These are phyloP conservation scores for Poeciliopsis occidentalis DNA, from an alignment of 2,113 vertebrate species.

Conservation along the genomic window DNA sequence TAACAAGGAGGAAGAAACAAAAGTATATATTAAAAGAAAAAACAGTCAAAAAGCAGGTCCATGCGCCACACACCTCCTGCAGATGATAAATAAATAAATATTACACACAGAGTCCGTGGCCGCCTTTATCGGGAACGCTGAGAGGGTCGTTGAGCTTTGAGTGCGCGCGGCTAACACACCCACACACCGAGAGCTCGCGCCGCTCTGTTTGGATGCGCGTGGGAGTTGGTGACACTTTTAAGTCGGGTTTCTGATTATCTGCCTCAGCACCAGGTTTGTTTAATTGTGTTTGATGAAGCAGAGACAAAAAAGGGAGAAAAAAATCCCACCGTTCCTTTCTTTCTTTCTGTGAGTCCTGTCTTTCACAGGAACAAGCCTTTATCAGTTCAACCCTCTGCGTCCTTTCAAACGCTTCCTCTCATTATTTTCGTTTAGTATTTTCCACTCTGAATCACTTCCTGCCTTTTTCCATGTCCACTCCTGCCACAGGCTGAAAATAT, in stretches of 20 bases:
- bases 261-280: conserved; percentile 18
- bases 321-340: neutral
- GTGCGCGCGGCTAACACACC: conserved; percentile 32
- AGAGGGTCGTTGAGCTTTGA: conserved; percentile 49
- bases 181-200: conserved; percentile 24
- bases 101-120: neutral
- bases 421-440: conserved; percentile 42
- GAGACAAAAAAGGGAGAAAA: neutral
- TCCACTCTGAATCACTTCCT: conserved; percentile 46
- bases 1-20: neutral
- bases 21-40: neutral
- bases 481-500: conserved; percentile 28
- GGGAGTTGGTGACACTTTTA: conserved; percentile 22
- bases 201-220: conserved; percentile 24
- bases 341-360: conserved; percentile 1
- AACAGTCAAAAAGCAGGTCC: neutral
- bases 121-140: conserved; percentile 42
- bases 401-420: conserved; percentile 36
- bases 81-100: neutral
- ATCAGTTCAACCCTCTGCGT: conserved; percentile 39
- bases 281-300: neutral
- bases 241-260: conserved; percentile 22
- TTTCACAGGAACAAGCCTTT: conserved; percentile 7
- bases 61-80: neutral
- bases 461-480: conserved; percentile 15